A percentile compares a stretch with the other conserved stretches of the same genome.
phyloP scores from a whole-genome alignment of 1,140 invertebrate species.

The Oreohelix idahoensis region DNA sequence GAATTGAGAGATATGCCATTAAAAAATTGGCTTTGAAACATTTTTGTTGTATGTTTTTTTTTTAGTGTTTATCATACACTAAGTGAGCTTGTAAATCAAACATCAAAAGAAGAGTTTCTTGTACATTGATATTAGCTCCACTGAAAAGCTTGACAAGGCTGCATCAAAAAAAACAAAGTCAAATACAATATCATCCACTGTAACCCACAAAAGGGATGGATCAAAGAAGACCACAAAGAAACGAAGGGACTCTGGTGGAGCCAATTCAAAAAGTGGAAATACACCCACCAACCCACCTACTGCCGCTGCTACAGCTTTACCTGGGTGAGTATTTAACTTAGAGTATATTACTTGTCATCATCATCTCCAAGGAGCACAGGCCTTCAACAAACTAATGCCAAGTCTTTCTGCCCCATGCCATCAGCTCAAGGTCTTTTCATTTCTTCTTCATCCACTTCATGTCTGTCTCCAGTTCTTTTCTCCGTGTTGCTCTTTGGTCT shows the following conservation, averaged over 20 bases:
- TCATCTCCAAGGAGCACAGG: too few relatives aligned
- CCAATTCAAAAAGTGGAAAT: not conserved
- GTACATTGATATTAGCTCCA: not conserved
- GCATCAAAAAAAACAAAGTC: slow-evolving; percentile 15
- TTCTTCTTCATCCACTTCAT: too few relatives aligned
- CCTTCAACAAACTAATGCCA: too few relatives aligned
- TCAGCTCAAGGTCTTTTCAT: too few relatives aligned
- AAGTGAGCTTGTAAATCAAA: not conserved
- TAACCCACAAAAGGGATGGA: slow-evolving; percentile 12
- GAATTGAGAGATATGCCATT: too few relatives aligned
- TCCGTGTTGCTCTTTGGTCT: too few relatives aligned
- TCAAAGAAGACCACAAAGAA: slow-evolving; percentile 11
- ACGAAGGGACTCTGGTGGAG: slow-evolving; percentile 4
- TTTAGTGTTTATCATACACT: too few relatives aligned
- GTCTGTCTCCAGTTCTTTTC: too few relatives aligned
- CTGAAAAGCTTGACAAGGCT: slow-evolving; percentile 7
- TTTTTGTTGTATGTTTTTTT: too few relatives aligned
- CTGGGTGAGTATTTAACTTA: slow-evolving; percentile 24
- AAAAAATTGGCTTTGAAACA: too few relatives aligned
- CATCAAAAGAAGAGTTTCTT: not conserved
- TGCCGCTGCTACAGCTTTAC: not conserved
- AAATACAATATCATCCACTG: slow-evolving; percentile 16
- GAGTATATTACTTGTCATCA: slow-evolving; percentile 23
- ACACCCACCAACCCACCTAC: not conserved
- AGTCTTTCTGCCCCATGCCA: too few relatives aligned